Percentiles rank a stretch among this genome's conserved stretches.
These are phyloP conservation scores for Rhysida immarginata DNA, from an alignment of 1,140 invertebrate species.

Conservation along the genomic window DNA sequence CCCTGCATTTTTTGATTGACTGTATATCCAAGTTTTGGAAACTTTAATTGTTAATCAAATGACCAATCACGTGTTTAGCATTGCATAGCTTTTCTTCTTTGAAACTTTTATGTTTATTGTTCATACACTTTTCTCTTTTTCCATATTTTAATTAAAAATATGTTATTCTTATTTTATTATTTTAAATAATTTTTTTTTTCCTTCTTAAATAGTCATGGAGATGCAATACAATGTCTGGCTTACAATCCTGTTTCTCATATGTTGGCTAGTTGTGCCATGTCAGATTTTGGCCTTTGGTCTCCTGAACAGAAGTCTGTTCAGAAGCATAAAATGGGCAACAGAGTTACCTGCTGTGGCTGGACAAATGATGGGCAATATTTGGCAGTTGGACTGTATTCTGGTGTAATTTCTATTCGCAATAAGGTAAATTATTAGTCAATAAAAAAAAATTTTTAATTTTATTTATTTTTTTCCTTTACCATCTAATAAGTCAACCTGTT, in stretches of 20 bases:
- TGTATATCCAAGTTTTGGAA: no score
- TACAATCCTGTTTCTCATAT: conserved; percentile 88
- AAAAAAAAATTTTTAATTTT: no score
- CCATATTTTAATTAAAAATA: no score
- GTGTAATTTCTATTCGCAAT: conserved; percentile 72
- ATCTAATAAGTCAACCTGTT: no score
- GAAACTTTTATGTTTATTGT: no score
- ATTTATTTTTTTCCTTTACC: no score
- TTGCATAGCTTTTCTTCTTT: no score
- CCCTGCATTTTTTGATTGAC: no score
- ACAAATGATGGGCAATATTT: conserved; percentile 84
- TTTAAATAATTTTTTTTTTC: background rate
- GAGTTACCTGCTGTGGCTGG: conserved; percentile 89
- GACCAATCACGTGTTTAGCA: no score
- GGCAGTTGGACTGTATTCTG: conserved; percentile 79
- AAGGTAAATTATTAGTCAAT: conserved; percentile 38
- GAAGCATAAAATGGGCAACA: conserved; percentile 60
- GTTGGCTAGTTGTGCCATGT: conserved; percentile 77
- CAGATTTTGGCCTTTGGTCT: conserved; percentile 94
- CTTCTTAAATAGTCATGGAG: conserved; percentile 65
- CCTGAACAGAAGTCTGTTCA: conserved; percentile 90
- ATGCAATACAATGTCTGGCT: conserved; percentile 84
- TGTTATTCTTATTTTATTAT: no score
- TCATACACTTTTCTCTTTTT: no score
- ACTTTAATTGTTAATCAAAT: no score